Evolutionary conservation across 2,113 vertebrate species (phyloP).

Genomic region (Phylloscopus trochiloides): DNA sequence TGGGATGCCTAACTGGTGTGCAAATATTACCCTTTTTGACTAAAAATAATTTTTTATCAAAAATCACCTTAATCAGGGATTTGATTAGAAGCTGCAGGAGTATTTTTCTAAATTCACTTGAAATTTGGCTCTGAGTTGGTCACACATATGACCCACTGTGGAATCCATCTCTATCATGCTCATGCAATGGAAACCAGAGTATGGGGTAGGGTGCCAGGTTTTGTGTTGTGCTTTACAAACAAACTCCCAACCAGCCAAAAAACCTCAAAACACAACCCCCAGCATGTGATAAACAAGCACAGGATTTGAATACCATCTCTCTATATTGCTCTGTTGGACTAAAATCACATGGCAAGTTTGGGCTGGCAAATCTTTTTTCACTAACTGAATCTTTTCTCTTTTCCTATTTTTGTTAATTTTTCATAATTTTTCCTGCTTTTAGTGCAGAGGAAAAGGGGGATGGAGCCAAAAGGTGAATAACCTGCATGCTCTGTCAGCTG

Average conservation of each 20-base stretch:
- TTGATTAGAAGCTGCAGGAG: background rate
- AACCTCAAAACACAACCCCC: background rate
- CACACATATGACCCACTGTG: background rate
- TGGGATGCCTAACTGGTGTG: background rate
- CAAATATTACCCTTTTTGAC: background rate
- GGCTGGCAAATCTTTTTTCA: background rate
- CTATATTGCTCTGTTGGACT: background rate
- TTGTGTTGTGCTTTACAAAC: background rate
- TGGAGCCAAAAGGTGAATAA: background rate
- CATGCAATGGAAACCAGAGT: background rate
- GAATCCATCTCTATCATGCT: background rate
- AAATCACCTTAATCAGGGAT: accelerated
- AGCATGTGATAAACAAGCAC: background rate
- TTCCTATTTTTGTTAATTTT: background rate
- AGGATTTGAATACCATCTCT: background rate
- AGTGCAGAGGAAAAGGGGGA: background rate
- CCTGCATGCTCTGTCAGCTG: background rate
- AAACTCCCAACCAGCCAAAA: background rate
- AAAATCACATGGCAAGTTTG: background rate
- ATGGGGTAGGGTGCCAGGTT: background rate
- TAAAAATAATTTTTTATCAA: background rate
- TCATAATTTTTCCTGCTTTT: background rate
- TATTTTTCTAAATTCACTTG: background rate
- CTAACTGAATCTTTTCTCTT: background rate
- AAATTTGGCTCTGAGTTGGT: background rate